Evolutionary conservation across 2,888 invertebrate species (phyloP), one percentile per base, ranked within the genome.

Genomic region (Mythimna ferrago): DNA sequence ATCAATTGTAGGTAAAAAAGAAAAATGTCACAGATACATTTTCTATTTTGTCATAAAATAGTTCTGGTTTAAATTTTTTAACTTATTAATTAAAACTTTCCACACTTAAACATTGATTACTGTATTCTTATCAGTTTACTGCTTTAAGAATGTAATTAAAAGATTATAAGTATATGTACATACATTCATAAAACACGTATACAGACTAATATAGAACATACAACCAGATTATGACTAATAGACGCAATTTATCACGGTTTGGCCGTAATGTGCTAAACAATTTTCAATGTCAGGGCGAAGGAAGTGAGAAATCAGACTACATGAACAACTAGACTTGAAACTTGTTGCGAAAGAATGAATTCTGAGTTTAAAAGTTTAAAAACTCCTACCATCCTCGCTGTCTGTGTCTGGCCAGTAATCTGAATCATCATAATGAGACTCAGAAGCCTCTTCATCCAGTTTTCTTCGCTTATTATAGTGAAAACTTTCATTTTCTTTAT

Each of bases 381-480:
- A 80, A 63, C 74, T 70, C 71, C 41, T 91, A 94, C 93, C 94
- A 83, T 85, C 89, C 60, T 94, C 94, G 80, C 89, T 91, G 7
- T 94, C 95, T 1, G 94, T 92, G 75, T 94, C 94, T 0, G 94
- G 92, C 95, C 95, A 96, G 76, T 92, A 93, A 86, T 95, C 95
- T 2, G 95, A 95, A 66, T 86, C 87, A 79, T 88, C 89, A 63
- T 82, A 93, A 80, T 94, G 93, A 63, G 87, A 76, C 53, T 92
- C 82, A 85, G 93, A 92, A 88, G 90, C 89, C 79, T 86, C 89
- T 66, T 91, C 90, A 19, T 92, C 91, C 19, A 90, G 38, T 89
- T 93, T 96, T 21, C 93, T 93, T 21, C 94, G 90, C 87, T 95
- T 95, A 83, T 88, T 93, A 54, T 92, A 86, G 76, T 87, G 86